Base-by-base conservation (phyloP, 2,113 vertebrate species). In the Tragulus kanchil region DNA sequence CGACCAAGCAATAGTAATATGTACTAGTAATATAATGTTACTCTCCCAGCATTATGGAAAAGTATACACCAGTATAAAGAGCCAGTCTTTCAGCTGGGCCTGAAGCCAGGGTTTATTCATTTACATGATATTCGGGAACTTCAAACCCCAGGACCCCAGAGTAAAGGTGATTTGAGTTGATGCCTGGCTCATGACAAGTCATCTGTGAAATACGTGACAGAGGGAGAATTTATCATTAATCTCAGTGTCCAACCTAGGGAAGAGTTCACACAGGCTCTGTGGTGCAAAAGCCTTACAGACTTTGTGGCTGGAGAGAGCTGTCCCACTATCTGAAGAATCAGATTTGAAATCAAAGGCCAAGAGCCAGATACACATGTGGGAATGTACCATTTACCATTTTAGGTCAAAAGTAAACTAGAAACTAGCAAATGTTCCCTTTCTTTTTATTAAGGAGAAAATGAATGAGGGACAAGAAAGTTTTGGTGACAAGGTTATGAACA, bases 361-460 rank as follows among this genome's bases (percentile, higher is more conserved):
- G 85, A 89, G 58, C n/a, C n/a, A 89, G 84, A 85, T 5, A 77
- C 59, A 86, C 81, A 65, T 62, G 69, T 52, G 50, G 14, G 25
- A 94, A 79, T 67, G 62, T 36, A 62, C 65, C 21, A 54, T 59
- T 89, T 94, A 75, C 48, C 28, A 85, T 59, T 58, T 85, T 45
- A 86, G 14, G 83, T 83, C 3, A 95, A 95, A 95, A 93, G 54
- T n/a, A 65, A 92, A 71, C 15, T 62, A 83, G 54, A 56, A 82
- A 79, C 12, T 71, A 58, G 8, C 73, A 54, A 64, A 17, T 71
- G 12, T 8, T 92, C 28, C 52, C 45, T 95, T 94, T 84, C n/a
- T 54, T 86, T 69, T 90, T 94, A 79, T 8, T 56, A 64, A 89
- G 75, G 75, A 88, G 67, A 45, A 96, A 83, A 91, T 78, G n/a